Evolutionary conservation across 2,888 invertebrate species (phyloP).

Genomic region (Eupelmus urozonus): DNA sequence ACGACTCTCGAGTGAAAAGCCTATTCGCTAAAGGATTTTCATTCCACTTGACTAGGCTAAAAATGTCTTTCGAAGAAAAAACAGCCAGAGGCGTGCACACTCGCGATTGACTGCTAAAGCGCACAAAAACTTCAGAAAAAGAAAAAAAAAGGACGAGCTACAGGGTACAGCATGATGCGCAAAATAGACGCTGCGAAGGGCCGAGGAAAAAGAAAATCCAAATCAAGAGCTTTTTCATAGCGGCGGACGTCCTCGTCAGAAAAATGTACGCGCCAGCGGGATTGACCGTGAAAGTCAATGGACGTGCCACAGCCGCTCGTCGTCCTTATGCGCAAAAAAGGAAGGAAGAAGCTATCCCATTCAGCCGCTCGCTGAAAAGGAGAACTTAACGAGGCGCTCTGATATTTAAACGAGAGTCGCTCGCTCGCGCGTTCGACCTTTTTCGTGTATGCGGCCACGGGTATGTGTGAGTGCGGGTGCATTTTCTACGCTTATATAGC

Average conservation of each 20-base stretch:
- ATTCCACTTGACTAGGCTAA: background rate
- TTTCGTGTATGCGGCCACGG: conserved; percentile 53
- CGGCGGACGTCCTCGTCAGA: background rate
- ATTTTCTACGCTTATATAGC: too few relatives aligned
- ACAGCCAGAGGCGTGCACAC: too few relatives aligned
- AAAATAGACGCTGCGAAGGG: conserved; percentile 14
- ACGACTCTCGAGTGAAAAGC: conserved; percentile 5
- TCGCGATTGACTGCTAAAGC: too few relatives aligned
- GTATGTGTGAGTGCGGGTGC: too few relatives aligned
- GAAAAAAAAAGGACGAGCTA: background rate
- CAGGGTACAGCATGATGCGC: background rate
- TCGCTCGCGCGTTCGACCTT: conserved; percentile 53
- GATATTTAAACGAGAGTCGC: conserved; percentile 58
- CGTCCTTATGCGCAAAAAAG: conserved; percentile 15
- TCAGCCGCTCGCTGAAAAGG: conserved; percentile 55
- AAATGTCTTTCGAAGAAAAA: too few relatives aligned
- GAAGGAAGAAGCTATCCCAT: conserved; percentile 28
- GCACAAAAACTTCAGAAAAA: background rate
- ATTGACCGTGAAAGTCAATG: conserved; percentile 62
- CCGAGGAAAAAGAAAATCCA: conserved; percentile 19
- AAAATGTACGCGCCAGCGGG: conserved; percentile 44
- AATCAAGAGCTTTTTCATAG: conserved; percentile 23
- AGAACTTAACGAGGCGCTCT: conserved; percentile 63
- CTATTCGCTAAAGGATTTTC: background rate
- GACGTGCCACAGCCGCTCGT: conserved; percentile 46